phyloP scores from a whole-genome alignment of 2,797 vertebrate genomes.

The Carapus acus region DNA sequence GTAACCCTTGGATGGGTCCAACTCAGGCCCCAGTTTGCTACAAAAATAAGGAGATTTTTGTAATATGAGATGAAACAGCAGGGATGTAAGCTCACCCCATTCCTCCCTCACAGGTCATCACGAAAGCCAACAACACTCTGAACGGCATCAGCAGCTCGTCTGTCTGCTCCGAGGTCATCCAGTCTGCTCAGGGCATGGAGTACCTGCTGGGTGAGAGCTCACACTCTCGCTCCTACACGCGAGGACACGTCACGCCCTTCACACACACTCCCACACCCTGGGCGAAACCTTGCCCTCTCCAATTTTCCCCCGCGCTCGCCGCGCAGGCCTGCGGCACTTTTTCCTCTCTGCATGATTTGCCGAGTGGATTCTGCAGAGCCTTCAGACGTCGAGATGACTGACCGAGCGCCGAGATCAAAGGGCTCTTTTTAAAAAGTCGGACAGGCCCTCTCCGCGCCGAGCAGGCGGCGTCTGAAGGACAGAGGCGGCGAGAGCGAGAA shows the following conservation, averaged over 20 bases:
- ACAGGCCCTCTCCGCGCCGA: neutral
- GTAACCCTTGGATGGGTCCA: too few species aligned
- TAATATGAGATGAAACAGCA: too few species aligned
- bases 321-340: too few species aligned
- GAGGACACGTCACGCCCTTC: slow-evolving; percentile 3
- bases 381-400: neutral
- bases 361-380: too few species aligned
- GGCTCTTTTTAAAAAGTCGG: slow-evolving; percentile 12
- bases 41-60: too few species aligned
- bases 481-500: slow-evolving; percentile 18
- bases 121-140: slow-evolving; percentile 94
- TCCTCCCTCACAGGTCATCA: too few species aligned
- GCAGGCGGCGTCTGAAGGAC: slow-evolving; percentile 36
- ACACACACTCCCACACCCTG: neutral
- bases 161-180: slow-evolving; percentile 98
- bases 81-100: slow-evolving; percentile 32
- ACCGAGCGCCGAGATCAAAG: neutral
- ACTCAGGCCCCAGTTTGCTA: too few species aligned
- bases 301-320: too few species aligned
- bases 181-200: slow-evolving; percentile 97
- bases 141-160: slow-evolving; percentile 96
- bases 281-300: neutral
- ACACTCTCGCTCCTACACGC: neutral
- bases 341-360: too few species aligned
- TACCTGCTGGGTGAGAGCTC: slow-evolving; percentile 88